Base-by-base conservation (phyloP, 2,113 vertebrate genomes). In the Semicossyphus pulcher region DNA sequence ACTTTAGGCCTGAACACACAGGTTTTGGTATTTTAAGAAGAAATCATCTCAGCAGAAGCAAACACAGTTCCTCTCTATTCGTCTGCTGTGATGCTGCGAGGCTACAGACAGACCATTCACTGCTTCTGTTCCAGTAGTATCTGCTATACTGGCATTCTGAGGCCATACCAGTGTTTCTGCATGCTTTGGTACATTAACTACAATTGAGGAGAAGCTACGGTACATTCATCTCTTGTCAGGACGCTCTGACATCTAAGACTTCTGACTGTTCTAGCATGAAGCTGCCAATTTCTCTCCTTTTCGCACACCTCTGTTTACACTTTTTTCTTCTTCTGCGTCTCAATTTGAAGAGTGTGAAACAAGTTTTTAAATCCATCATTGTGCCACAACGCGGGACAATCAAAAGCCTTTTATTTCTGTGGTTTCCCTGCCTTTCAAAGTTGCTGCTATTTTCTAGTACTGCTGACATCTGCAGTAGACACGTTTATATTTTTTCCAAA, bases 381-480 rank as follows among this genome's bases (percentile, higher is more conserved):
- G 7, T 39, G 14, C 23, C 14, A 53, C 1, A 21, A 16, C 4
- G 37, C 39, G 18, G 18, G 16, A 47, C 45, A 47, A 45, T 32
- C 31, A 31, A 31, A 42, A 36, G n/a, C 23, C 36, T 7, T 16
- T n/a, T 41, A 6, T n/a, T 32, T 57, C 45, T 58, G 56, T 29
- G 56, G 56, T 36, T 20, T 37, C 36, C 36, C n/a, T 49, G 4
- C 48, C 4, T 63, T 53, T 57, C 4, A 64, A 29, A 47, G 9
- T 18, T 11, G 3, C 34, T 52, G 12, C 25, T 45, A 31, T 68
- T 69, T 53, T 64, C 21, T 18, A 21, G 45, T 14, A 5, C 21
- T 32, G 31, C 58, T 21, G 45, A 66, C n/a, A 14, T 34, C 61
- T 72, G 72, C 32, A 72, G 25, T 53, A n/a, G n/a, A n/a, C n/a